Base-by-base conservation (phyloP, 2,113 vertebrate species). In the Notarius lentiginosus region DNA sequence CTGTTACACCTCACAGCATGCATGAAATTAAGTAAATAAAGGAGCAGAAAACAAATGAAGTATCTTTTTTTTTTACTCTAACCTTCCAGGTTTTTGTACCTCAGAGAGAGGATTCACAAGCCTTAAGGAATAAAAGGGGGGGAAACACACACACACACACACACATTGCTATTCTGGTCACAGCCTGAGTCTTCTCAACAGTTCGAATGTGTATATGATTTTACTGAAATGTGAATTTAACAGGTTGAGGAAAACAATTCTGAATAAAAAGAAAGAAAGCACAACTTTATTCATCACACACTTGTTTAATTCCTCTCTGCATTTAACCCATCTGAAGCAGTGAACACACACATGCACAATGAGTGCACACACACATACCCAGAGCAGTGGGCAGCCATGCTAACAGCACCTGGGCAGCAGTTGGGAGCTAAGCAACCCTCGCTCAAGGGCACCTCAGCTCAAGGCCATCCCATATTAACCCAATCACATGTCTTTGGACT, bases 151-250 rank as follows among this genome's bases (percentile, higher is more conserved):
- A 34, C 34, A 34, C 88, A n/a, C 22, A 51, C 88, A 27, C 15
- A 30, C 24, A 65, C 86, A 87, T 86, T 89, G 75, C 89, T 88
- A 92, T 91, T 93, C 90, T 88, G 82, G 73, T 88, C 92, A 87
- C 91, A 92, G 92, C 89, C 49, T 86, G 3, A 77, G 53, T 79
- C 15, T 79, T 56, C 9, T 20, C 10, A 8, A 41, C 87, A 80
- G 24, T 7, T 82, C 58, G 56, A 82, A 60, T 84, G 86, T 85
- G 79, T 79, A 88, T 86, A 91, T 90, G 76, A 41, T 76, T 83
- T 65, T 90, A 87, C 12, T 17, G 24, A 56, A 79, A 30, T 56
- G 53, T 56, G 83, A 75, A 83, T 89, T 79, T 79, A 87, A 84
- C 79, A 61, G 77, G 82, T 83, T 47, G n/a, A 61, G 86, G 88